Evolutionary conservation across 92 coral and sea anemone genomes (phyloP), one percentile per base, ranked within the genome.

Genomic region (Meandrina meandrites): DNA sequence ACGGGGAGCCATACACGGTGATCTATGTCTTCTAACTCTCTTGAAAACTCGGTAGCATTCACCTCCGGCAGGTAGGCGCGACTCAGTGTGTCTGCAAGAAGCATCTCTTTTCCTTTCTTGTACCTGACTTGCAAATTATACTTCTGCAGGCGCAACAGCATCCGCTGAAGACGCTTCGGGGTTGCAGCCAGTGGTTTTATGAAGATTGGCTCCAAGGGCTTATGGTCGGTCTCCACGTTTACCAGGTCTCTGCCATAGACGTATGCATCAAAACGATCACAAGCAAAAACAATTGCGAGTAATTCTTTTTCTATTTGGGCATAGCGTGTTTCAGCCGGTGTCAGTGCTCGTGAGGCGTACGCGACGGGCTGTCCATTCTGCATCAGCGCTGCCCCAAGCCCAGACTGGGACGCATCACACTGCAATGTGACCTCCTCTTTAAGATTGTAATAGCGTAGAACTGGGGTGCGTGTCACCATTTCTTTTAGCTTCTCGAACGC

Each of bases 271-370:
- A 90, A 89, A 62, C 81, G 86, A 28, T 80, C 76, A 67, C 84
- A 67, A 56, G 90, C 82, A 84, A 84, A 88, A 75, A 64, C 90
- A 73, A 89, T 86, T 69, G 88, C 86, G 36, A 90, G 77, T 13
- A 91, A 89, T 72, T 91, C 94, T 53, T 85, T 91, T n/a, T 88
- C 94, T 11, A 88, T 88, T 53, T 88, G 88, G n/a, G 91, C 83
- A 76, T 86, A 86, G 42, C 73, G 81, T 58, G 86, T 81, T 72
- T 88, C 89, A 0, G 89, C 88, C 67, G 88, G 84, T 34, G 92
- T 84, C 47, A 80, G 90, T 13, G 89, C 92, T 51, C 85, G 91
- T 42, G 85, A 88, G n/a, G 93, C 93, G 47, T 90, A 90, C 0
- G 86, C 81, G 4, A 90, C 79, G 75, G 92, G 90, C 83, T 88